Evolutionary conservation across 2,797 vertebrate species (phyloP).

Genomic region (Myotis planiceps): DNA sequence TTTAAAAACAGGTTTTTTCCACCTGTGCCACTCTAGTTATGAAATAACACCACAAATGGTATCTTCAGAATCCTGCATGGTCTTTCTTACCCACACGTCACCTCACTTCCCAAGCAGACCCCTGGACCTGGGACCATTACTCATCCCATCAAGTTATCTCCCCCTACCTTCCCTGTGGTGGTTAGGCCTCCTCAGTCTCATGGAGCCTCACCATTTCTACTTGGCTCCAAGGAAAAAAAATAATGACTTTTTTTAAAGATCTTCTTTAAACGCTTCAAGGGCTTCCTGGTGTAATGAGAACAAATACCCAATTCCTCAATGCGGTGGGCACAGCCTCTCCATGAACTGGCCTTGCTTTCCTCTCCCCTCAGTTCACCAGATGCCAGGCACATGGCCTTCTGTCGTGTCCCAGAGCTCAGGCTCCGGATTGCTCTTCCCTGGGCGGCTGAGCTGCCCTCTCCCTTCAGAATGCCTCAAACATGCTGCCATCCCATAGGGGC

Average conservation of each 20-base stretch:
- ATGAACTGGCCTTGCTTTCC: background rate
- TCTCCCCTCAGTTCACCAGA: background rate
- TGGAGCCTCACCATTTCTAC: background rate
- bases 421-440: background rate
- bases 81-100: background rate
- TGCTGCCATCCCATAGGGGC: background rate
- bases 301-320: background rate
- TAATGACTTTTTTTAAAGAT: background rate
- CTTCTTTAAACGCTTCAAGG: background rate
- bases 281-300: background rate
- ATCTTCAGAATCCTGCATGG: background rate
- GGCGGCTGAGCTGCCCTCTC: too few relatives aligned
- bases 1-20: background rate
- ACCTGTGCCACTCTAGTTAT: background rate
- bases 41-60: background rate
- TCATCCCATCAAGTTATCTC: background rate
- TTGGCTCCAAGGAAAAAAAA: background rate
- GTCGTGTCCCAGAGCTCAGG: rapidly evolving
- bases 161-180: background rate
- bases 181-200: background rate
- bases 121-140: background rate
- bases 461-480: background rate
- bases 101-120: background rate
- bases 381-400: background rate
- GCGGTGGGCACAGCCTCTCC: background rate